Evolutionary conservation across 2,888 invertebrate genomes (phyloP).

Genomic region (Lypha dubia): DNA sequence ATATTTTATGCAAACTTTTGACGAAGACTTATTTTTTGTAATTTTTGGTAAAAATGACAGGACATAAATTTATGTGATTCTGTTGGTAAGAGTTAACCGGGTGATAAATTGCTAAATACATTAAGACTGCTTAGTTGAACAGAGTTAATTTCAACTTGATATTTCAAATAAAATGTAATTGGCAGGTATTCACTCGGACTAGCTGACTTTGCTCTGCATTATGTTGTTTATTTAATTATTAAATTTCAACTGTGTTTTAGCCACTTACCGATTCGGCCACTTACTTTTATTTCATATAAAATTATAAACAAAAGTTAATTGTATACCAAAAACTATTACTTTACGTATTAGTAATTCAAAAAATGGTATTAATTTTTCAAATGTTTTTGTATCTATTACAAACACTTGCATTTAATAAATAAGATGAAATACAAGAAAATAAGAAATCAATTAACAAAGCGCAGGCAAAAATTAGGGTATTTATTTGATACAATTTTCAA

Average conservation of each 20-base stretch:
- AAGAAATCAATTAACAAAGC: no score
- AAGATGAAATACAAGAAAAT: background rate
- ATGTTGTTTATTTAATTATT: background rate
- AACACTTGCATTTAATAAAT: constrained; percentile 6
- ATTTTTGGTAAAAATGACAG: constrained; percentile 52
- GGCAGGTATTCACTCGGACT: background rate
- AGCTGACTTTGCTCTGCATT: background rate
- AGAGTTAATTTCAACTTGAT: no score
- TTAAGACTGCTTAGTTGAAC: background rate
- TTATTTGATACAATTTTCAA: no score
- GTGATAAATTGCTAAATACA: constrained; percentile 12
- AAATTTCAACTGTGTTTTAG: no score
- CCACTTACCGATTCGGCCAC: background rate
- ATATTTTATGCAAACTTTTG: constrained; percentile 31
- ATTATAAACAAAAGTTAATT: constrained; percentile 12
- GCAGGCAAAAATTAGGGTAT: no score
- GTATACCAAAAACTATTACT: background rate
- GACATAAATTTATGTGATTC: constrained; percentile 54
- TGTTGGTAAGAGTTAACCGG: background rate
- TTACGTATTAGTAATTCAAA: background rate
- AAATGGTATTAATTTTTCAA: background rate
- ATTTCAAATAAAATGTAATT: background rate
- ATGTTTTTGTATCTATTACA: background rate
- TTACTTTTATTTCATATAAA: background rate
- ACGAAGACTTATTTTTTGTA: constrained; percentile 58